Evolutionary conservation across 2,888 invertebrate species (phyloP).

Genomic region (Apodemia zela): DNA sequence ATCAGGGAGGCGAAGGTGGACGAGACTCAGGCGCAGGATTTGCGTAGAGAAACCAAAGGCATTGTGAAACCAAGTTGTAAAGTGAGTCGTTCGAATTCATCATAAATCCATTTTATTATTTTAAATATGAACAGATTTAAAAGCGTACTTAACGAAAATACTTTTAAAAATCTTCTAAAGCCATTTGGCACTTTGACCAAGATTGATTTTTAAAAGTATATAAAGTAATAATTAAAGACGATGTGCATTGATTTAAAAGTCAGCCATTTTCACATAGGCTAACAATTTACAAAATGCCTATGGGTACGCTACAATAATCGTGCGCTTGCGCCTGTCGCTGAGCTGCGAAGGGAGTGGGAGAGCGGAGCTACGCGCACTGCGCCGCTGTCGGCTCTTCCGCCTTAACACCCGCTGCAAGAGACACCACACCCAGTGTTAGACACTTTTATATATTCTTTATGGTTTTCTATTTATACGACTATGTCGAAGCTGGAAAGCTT

Average conservation of each 20-base stretch:
- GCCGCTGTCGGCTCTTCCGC: conserved; percentile 79
- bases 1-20: conserved; percentile 64
- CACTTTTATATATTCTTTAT: conserved; percentile 58
- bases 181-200: not conserved
- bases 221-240: not conserved
- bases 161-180: not conserved
- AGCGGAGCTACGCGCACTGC: conserved; percentile 76
- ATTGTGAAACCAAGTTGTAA: not conserved
- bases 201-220: not conserved
- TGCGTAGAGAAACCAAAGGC: conserved; percentile 4
- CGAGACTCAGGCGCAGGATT: conserved; percentile 42
- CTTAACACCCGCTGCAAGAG: conserved; percentile 79
- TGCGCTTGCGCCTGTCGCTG: conserved; percentile 39
- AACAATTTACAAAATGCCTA: not conserved
- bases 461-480: conserved; percentile 37
- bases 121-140: not conserved
- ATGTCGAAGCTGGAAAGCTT: conserved; percentile 46
- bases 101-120: not conserved
- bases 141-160: not conserved
- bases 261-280: not conserved
- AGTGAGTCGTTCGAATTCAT: not conserved
- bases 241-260: not conserved
- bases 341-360: conserved; percentile 26
- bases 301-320: conserved; percentile 22
- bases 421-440: conserved; percentile 79